Conservation (phyloP, 2,797 vertebrate genomes). For the Rhynchonycteris naso region DNA sequence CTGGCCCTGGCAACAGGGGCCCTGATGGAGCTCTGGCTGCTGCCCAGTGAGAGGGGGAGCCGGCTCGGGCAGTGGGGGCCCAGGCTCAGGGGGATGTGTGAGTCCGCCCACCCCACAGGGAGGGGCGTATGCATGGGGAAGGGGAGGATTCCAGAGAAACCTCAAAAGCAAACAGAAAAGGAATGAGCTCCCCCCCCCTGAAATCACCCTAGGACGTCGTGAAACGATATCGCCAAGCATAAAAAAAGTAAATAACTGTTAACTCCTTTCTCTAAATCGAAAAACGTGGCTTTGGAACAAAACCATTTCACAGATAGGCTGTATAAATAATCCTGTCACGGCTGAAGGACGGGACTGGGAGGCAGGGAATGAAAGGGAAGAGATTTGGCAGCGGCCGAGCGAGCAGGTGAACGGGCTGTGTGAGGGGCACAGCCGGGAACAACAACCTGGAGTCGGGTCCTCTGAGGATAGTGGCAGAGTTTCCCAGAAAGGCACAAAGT, state of each 20-base stretch:
- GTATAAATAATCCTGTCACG: fast-evolving
- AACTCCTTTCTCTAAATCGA: too few relatives aligned
- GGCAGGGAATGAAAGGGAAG: fast-evolving
- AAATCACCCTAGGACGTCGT: not conserved
- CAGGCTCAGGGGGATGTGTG: fast-evolving
- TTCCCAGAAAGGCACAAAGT: not conserved
- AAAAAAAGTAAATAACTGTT: not conserved
- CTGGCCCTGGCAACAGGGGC: fast-evolving
- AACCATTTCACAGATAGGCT: fast-evolving
- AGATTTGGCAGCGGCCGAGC: fast-evolving
- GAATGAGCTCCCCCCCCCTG: not conserved
- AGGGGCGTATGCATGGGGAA: fast-evolving
- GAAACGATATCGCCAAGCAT: fast-evolving
- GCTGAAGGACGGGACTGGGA: fast-evolving
- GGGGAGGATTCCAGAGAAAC: too few relatives aligned
- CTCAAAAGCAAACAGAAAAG: not conserved
- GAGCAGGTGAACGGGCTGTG: not conserved
- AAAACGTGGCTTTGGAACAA: not conserved
- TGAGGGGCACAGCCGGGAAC: too few relatives aligned
- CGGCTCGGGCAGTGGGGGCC: fast-evolving
- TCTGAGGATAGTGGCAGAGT: fast-evolving
- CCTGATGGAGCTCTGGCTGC: not conserved
- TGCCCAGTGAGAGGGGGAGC: not conserved
- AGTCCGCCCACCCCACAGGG: not conserved
- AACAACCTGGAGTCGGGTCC: not conserved